Conservation (phyloP, 2,113 vertebrate species). For the Bos taurus region DNA sequence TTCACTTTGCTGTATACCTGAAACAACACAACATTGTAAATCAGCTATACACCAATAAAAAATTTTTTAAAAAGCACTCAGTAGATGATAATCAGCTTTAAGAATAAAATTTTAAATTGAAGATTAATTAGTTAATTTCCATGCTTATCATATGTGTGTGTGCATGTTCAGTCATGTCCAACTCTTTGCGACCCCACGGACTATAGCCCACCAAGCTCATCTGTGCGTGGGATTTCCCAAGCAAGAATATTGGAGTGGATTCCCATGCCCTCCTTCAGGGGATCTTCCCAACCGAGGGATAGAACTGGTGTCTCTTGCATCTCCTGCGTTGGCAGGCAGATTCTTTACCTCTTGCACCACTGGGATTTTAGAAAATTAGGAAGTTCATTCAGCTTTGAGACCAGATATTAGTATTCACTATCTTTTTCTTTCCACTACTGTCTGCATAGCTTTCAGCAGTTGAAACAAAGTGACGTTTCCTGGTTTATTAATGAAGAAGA, state of each 20-base stretch:
- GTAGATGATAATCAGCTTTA: background rate
- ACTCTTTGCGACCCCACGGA: background rate
- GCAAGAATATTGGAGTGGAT: background rate
- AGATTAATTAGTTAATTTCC: background rate
- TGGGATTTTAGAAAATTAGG: background rate
- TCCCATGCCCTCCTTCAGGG: background rate
- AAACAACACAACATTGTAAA: background rate
- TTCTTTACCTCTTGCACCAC: background rate
- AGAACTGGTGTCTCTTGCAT: background rate
- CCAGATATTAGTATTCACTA: background rate
- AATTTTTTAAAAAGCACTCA: background rate
- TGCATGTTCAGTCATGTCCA: background rate
- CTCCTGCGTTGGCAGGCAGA: background rate
- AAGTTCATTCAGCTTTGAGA: background rate
- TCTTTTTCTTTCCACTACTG: background rate
- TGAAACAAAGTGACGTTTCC: background rate
- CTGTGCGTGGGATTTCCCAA: background rate
- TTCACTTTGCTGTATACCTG: background rate
- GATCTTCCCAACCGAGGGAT: background rate
- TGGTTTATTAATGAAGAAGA: background rate
- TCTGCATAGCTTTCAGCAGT: background rate
- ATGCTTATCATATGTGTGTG: background rate
- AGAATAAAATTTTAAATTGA: background rate
- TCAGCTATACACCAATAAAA: background rate
- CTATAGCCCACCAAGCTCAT: background rate